Percentiles rank a stretch among this genome's conserved stretches.
phyloP scores from a whole-genome alignment of 2,888 invertebrate species.

The Serripes groenlandicus region DNA sequence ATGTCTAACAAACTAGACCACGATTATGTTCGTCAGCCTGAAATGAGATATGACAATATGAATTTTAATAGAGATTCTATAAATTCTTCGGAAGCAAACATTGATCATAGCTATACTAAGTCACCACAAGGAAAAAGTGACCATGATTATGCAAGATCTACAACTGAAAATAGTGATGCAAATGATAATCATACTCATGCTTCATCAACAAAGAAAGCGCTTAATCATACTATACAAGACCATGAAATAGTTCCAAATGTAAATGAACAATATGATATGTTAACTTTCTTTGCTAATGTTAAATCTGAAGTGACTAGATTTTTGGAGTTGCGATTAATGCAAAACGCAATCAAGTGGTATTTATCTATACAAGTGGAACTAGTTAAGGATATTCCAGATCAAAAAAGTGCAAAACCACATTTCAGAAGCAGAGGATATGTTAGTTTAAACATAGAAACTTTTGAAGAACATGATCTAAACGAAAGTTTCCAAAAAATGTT shows the following conservation, averaged over 20 bases:
- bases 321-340: constrained; percentile 31
- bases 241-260: too few species aligned
- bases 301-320: constrained; percentile 7
- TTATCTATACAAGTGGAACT: constrained; percentile 53
- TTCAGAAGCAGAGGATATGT: constrained; percentile 34
- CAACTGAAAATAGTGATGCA: neutral
- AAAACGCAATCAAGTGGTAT: constrained; percentile 54
- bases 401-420: constrained; percentile 19
- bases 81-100: too few species aligned
- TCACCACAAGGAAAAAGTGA: neutral
- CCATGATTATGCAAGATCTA: neutral
- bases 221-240: too few species aligned
- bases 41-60: too few species aligned
- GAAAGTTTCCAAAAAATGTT: constrained; percentile 65
- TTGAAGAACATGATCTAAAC: constrained; percentile 39
- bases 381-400: constrained; percentile 28
- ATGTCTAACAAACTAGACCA: too few species aligned
- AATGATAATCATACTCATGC: too few species aligned
- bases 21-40: too few species aligned
- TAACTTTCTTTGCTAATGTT: constrained; percentile 49
- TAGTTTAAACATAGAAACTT: constrained; percentile 27
- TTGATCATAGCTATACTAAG: neutral
- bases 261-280: constrained; percentile 50
- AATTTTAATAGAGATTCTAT: too few species aligned
- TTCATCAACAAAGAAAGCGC: too few species aligned